Evolutionary conservation across 1,140 invertebrate genomes (phyloP), one percentile per base, ranked within the genome.

Genomic region (Heliothis virescens): DNA sequence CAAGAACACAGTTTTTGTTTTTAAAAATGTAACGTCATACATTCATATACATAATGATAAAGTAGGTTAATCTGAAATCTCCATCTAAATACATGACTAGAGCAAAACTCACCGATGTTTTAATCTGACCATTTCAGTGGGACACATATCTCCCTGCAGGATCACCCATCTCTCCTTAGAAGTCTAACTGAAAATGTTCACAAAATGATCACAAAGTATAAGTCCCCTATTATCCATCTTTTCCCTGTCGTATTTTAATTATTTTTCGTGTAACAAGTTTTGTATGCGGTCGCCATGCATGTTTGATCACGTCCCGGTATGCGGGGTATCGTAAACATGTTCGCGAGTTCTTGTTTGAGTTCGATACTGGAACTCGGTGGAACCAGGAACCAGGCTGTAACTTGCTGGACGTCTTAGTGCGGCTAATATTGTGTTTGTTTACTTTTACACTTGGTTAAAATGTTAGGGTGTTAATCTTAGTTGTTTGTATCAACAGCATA

Each of bases 281-380:
- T 65, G 59, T 50, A 55, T 65, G 60, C 21, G 74, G 60, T 65
- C 60, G 34, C 60, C 55, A 10, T 76, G 74, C 60, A 76, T 76
- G 60, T 76, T 76, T 76, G 74, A 16, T 29, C 48, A 16, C n/a
- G 59, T 63, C 48, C 67, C 67, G 73, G 67, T 60, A 69, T 80
- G 63, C 78, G 62, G 72, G 72, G 72, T 69, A 55, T 50, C 34
- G 79, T 69, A 75, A 80, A 80, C 72, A 80, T 52, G 71, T 34
- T 65, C 41, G 62, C 26, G 21, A 69, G 79, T 80, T 69, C 34
- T 41, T 80, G 73, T 76, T 80, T 80, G 79, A 69, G 72, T 80
- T 80, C 21, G 53, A 50, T 18, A 53, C 79, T 63, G 47, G 48
- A 60, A 50, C 57, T 75, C 21, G 4, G 3, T 26, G 5, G 18